Conservation (phyloP, 2,888 invertebrate species). For the Agriotes lineatus region DNA sequence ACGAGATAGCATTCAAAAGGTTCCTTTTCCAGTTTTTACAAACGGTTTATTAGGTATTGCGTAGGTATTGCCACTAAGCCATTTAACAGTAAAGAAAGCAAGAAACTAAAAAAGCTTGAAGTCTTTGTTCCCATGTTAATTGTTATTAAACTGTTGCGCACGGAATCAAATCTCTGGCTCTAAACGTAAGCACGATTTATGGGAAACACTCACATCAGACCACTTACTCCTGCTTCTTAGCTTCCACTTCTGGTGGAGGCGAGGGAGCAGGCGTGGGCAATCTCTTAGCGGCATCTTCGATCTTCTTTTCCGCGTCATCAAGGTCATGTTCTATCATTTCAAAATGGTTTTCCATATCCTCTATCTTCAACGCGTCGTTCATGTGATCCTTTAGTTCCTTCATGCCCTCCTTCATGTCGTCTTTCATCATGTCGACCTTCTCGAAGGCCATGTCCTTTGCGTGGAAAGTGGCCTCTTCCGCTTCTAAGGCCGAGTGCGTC, state of each 20-base stretch:
- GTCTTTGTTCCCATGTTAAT: too few species aligned
- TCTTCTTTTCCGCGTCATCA: slow-evolving; percentile 35
- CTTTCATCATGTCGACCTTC: slow-evolving; percentile 34
- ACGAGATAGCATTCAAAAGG: too few species aligned
- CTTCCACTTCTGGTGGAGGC: slow-evolving; percentile 49
- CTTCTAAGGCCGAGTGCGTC: slow-evolving; percentile 49
- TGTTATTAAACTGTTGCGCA: too few species aligned
- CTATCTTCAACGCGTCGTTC: slow-evolving; percentile 43
- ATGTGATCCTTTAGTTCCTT: slow-evolving; percentile 49
- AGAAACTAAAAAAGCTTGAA: too few species aligned
- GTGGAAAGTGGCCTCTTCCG: slow-evolving; percentile 21
- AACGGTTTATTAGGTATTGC: too few species aligned
- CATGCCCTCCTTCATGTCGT: slow-evolving; percentile 45
- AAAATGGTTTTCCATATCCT: slow-evolving; percentile 37
- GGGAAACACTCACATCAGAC: slow-evolving; percentile 60
- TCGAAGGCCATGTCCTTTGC: slow-evolving; percentile 33
- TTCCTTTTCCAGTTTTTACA: too few species aligned
- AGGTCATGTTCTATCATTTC: slow-evolving; percentile 56
- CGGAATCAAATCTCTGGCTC: too few species aligned
- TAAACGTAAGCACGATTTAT: slow-evolving; percentile 18
- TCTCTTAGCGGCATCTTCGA: slow-evolving; percentile 42
- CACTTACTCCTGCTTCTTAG: slow-evolving; percentile 62
- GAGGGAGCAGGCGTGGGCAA: slow-evolving; percentile 27
- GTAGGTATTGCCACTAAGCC: too few species aligned
- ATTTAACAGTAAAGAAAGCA: too few species aligned